A percentile compares a stretch with the other conserved stretches of the same genome.
phyloP scores from a whole-genome alignment of 2,113 vertebrate genomes.

The Cyrtonyx montezumae region DNA sequence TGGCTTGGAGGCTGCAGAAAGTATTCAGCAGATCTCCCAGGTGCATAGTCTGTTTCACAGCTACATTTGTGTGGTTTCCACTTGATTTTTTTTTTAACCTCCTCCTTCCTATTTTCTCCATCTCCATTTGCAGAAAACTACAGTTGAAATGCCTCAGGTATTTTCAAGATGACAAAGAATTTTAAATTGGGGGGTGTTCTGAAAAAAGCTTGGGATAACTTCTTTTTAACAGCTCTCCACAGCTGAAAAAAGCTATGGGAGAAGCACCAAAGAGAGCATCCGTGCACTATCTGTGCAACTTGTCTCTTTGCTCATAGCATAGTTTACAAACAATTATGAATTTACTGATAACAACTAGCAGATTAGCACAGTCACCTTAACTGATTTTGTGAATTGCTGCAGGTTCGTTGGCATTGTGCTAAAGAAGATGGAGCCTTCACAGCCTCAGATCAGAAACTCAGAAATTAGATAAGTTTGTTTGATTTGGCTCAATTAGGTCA shows the following conservation, averaged over 20 bases:
- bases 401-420: background rate
- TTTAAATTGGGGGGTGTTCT: background rate
- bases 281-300: background rate
- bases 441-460: background rate
- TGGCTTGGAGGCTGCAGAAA: constrained; percentile 5
- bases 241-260: too few relatives aligned
- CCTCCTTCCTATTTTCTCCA: background rate
- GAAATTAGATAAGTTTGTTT: background rate
- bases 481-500: background rate
- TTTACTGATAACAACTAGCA: background rate
- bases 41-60: background rate
- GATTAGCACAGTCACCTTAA: background rate
- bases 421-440: background rate
- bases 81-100: background rate
- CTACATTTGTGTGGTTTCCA: background rate
- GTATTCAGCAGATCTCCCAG: background rate
- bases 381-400: background rate
- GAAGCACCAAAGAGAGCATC: constrained; percentile 2
- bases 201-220: background rate
- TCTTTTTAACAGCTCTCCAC: too few relatives aligned
- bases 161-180: background rate
- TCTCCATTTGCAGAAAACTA: background rate
- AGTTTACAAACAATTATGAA: background rate
- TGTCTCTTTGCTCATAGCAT: background rate
- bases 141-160: background rate